Evolutionary conservation across 1,140 invertebrate genomes (phyloP), one percentile per base, ranked within the genome.

Genomic region (Drosophila baimaii): DNA sequence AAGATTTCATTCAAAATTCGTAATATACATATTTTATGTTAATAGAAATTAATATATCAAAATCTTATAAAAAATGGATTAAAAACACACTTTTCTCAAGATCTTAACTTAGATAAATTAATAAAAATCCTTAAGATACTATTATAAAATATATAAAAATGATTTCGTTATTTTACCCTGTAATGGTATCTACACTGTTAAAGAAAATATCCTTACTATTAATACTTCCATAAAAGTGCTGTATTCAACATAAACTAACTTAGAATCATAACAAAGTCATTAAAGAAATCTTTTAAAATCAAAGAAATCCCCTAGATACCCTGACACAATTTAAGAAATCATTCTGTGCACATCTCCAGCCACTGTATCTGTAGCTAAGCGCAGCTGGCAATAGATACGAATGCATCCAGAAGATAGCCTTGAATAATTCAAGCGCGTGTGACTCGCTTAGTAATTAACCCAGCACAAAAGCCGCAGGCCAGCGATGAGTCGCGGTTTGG

Each of bases 401-500:
- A 62, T 57, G 69, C 54, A 57, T 71, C 54, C 61, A 72, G 79
- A 71, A 82, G 85, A 78, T 81, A 90, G 86, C 85, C 85, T 90
- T 90, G 85, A 90, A 90, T 90, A 79, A 90, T 90, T 90, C 85
- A 90, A 85, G 76, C 85, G 85, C 85, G 75, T 90, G 85, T 90
- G 85, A 90, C 81, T 90, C 65, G 85, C 85, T 90, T 90, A 90
- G 85, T 90, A 90, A 90, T 90, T 90, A 89, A 90, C 77, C 77
- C 81, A 84, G 56, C 70, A 84, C 85, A 90, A 90, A 89, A 90
- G 85, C 84, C 84, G 73, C 83, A 79, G 72, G 61, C 75, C 62
- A 71, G 81, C 86, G 77, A 76, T 83, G 83, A 86, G 72, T 79
- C 69, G 80, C 80, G 43, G 63, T 43, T 83, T 65, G 63, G 37